These are phyloP conservation scores for Paramisgurnus dabryanus DNA, from an alignment of 2,113 vertebrate genomes.

Conservation along the genomic window DNA sequence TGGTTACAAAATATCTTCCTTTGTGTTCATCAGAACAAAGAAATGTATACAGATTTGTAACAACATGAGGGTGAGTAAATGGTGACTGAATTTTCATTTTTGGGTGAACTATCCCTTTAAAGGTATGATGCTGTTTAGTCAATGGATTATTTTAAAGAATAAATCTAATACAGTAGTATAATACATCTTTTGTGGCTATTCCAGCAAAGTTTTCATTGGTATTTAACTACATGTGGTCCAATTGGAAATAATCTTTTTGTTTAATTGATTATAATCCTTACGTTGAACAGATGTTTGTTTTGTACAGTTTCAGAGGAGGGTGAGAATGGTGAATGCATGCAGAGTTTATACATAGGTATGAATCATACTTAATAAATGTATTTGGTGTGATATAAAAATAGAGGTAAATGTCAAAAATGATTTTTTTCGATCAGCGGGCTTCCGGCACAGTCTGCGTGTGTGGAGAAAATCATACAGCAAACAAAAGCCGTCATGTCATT, in stretches of 20 bases:
- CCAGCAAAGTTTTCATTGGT: neutral
- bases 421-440: constrained; percentile 79
- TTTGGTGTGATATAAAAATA: neutral
- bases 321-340: constrained; percentile 77
- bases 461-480: constrained; percentile 74
- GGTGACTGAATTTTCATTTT: too few species aligned
- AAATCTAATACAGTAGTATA: too few species aligned
- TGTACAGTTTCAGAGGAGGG: constrained; percentile 75
- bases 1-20: too few species aligned
- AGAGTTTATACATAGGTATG: constrained; percentile 84
- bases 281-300: neutral
- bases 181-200: too few species aligned
- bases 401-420: neutral
- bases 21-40: too few species aligned
- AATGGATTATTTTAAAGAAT: neutral
- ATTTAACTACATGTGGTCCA: neutral
- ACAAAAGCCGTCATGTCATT: constrained; percentile 63
- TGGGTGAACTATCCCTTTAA: too few species aligned
- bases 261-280: neutral
- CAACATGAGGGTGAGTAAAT: too few species aligned
- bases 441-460: constrained; percentile 86
- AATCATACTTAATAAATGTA: neutral
- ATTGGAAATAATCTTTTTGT: too few species aligned
- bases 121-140: neutral
- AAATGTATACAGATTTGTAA: too few species aligned